Percentiles rank a stretch among this genome's conserved stretches.
Conservation (phyloP, 2,888 invertebrate genomes). For the Tipula vernalis region DNA sequence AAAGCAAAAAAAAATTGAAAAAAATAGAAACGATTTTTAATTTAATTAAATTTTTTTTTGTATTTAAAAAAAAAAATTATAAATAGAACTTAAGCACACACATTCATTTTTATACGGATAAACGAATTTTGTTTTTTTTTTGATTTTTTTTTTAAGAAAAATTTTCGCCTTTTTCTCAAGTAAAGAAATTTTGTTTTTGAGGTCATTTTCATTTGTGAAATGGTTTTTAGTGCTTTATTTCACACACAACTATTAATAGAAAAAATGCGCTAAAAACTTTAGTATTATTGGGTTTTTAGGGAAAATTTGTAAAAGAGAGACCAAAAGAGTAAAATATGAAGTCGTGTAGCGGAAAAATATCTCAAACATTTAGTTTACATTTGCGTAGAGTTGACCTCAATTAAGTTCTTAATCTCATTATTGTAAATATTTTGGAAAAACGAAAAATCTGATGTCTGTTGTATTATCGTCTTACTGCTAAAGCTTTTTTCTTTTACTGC, state of each 20-base stretch:
- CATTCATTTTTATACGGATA: background rate
- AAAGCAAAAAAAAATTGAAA: background rate
- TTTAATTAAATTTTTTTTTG: background rate
- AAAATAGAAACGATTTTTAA: background rate
- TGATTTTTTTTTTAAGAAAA: background rate
- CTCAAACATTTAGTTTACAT: background rate
- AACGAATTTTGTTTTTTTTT: background rate
- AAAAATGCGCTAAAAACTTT: slow-evolving; percentile 4
- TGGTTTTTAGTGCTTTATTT: background rate
- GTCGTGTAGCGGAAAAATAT: background rate
- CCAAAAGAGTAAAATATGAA: background rate
- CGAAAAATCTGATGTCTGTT: no score
- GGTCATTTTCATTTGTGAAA: background rate
- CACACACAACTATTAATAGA: background rate
- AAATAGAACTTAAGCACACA: background rate
- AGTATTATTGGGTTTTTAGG: background rate
- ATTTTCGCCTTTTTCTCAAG: background rate
- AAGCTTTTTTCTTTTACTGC: no score
- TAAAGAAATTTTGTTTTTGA: background rate
- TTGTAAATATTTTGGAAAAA: no score
- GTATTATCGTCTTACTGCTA: no score
- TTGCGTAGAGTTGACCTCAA: no score
- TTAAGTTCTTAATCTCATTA: no score
- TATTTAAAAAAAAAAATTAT: background rate
- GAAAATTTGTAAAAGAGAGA: background rate